Base-by-base conservation (phyloP, 2,797 vertebrate genomes). In the Staurois parvus region DNA sequence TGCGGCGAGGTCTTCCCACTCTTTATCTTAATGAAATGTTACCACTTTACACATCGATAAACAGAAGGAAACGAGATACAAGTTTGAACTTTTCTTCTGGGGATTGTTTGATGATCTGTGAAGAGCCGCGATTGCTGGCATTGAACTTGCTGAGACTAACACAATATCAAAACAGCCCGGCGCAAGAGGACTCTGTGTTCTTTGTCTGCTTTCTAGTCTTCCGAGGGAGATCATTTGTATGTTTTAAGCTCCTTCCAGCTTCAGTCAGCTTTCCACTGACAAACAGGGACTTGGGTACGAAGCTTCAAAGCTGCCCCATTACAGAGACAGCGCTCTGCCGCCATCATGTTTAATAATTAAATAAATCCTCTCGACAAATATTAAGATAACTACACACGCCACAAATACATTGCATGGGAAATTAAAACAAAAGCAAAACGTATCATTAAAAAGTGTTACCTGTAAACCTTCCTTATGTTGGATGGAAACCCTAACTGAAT, bases 21-120 rank as follows among this genome's bases (percentile, higher is more conserved):
- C 79, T 86, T 86, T 83, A 86, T 86, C 80, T 83, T 78, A 86
- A 86, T 86, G 85, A 86, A 86, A 83, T 78, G 79, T 79, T 86
- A 78, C 67, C 85, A 48, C 69, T 86, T 86, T 83, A 83, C 85
- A 86, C 85, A 83, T 83, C 79, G 75, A 86, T 86, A 86, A 86
- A 86, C 79, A 86, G 74, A 81, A 52, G 80, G 79, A 76, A 85
- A 77, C 78, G 68, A 82, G 85, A 82, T 83, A 72, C 85, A 73
- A 73, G 80, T 76, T 67, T 86, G 79, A 86, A 86, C 80, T 82
- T 86, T 81, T 78, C 85, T 77, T 78, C 37, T 78, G 80, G 85
- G 84, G 85, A 78, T 86, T 86, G 85, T 86, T 70, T 86, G 79
- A 82, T 83, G 85, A 86, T 86, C 79, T 83, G 79, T 73, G 84